Conservation (phyloP, 1,140 invertebrate genomes). For the Macrobrachium rosenbergii region DNA sequence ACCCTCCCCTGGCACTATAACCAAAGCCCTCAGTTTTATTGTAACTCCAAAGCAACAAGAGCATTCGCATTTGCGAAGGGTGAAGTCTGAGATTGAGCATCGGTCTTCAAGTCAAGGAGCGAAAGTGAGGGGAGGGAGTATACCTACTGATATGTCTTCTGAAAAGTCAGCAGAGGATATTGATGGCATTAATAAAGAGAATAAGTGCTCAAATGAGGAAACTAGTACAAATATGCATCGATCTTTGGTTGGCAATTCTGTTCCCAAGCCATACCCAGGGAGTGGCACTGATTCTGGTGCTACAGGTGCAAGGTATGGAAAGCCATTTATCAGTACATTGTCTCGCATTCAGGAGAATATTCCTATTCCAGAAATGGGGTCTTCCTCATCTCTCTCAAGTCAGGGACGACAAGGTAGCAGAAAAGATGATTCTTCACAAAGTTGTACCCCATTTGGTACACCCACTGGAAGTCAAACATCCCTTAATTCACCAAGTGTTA, state of each 20-base stretch:
- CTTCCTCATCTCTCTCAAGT: conserved; percentile 67
- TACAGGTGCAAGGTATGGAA: conserved; percentile 57
- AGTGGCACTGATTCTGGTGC: conserved; percentile 28
- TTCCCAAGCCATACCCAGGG: conserved; percentile 64
- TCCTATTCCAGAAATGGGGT: conserved; percentile 69
- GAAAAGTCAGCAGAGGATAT: conserved; percentile 12
- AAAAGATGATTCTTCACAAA: conserved; percentile 66
- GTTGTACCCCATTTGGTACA: conserved; percentile 38
- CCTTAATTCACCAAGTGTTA: conserved; percentile 42
- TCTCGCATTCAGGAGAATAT: conserved; percentile 78
- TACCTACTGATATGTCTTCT: conserved; percentile 3
- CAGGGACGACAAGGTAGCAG: conserved; percentile 67
- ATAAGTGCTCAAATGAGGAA: conserved; percentile 1
- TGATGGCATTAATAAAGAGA: neutral
- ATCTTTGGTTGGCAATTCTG: conserved; percentile 66
- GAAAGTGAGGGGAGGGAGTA: conserved; percentile 1
- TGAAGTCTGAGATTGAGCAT: conserved; percentile 71
- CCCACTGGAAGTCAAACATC: conserved; percentile 61
- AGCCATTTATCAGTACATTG: conserved; percentile 75
- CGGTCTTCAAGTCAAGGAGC: conserved; percentile 65
- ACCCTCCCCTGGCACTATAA: conserved; percentile 57
- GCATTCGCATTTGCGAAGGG: conserved; percentile 71
- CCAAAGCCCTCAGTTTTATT: conserved; percentile 59
- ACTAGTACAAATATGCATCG: conserved; percentile 13
- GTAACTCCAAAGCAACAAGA: conserved; percentile 50